phyloP scores from a whole-genome alignment of 2,888 invertebrate species.

The Apodemia mormo region DNA sequence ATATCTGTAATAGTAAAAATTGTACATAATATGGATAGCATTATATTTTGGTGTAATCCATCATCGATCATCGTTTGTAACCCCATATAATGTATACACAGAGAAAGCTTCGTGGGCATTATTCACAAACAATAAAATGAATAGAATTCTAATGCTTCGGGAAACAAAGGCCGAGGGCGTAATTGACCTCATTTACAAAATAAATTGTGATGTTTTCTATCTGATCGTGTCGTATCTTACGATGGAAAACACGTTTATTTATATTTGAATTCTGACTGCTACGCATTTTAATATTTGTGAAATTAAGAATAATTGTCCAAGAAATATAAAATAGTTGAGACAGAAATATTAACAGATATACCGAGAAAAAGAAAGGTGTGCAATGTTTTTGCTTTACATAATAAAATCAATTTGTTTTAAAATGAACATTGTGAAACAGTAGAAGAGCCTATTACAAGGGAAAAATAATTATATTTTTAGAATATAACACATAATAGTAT shows the following conservation, averaged over 20 bases:
- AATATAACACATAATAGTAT: too few relatives aligned
- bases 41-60: not conserved
- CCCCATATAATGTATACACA: slow-evolving; percentile 1
- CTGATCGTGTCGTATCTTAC: not conserved
- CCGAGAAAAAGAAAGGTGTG: too few relatives aligned
- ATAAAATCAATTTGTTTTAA: too few relatives aligned
- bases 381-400: too few relatives aligned
- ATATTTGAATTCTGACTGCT: not conserved
- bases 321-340: too few relatives aligned
- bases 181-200: slow-evolving; percentile 15
- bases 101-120: not conserved
- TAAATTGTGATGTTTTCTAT: slow-evolving; percentile 1
- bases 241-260: not conserved
- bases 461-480: too few relatives aligned
- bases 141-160: slow-evolving; percentile 9
- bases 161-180: slow-evolving; percentile 6
- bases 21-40: not conserved
- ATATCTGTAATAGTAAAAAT: too few relatives aligned
- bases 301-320: too few relatives aligned
- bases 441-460: too few relatives aligned
- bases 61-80: slow-evolving; percentile 1
- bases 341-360: too few relatives aligned
- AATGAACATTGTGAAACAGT: too few relatives aligned
- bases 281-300: too few relatives aligned
- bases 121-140: slow-evolving; percentile 15